A percentile compares a stretch with the other conserved stretches of the same genome.
These are phyloP conservation scores for Sebastes nivosus DNA, from an alignment of 2,797 vertebrate genomes.

Conservation along the genomic window DNA sequence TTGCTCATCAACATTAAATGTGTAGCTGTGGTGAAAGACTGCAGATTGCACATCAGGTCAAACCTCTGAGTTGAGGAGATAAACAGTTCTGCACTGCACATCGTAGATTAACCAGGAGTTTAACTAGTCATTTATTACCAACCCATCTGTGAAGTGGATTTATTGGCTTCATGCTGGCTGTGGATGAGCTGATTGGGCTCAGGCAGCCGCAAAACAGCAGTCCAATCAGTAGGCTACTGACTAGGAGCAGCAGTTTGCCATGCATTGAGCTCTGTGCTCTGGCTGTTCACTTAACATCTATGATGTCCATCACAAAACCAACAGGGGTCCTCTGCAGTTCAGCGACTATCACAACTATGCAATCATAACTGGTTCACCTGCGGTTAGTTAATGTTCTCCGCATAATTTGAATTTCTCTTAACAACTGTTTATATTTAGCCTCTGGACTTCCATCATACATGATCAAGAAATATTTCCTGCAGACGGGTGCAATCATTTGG, in stretches of 20 bases:
- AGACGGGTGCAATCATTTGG: neutral
- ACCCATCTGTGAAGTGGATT: neutral
- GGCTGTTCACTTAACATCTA: neutral
- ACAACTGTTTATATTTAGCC: neutral
- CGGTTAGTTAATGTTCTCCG: neutral
- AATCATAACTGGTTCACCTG: neutral
- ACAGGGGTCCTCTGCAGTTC: neutral
- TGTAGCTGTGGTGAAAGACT: neutral
- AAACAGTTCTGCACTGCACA: neutral
- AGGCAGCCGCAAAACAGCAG: neutral
- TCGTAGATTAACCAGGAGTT: neutral
- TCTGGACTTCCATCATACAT: neutral
- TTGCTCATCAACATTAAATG: neutral
- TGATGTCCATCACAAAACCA: constrained; percentile 6
- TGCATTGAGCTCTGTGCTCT: neutral
- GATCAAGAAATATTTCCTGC: neutral
- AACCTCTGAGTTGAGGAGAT: neutral
- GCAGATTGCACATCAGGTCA: neutral
- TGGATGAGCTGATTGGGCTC: constrained; percentile 13
- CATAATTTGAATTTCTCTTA: neutral
- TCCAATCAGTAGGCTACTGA: constrained; percentile 6
- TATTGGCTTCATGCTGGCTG: neutral
- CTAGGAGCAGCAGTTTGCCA: neutral
- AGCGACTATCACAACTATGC: neutral
- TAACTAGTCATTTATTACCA: neutral